Evolutionary conservation across 2,888 invertebrate species (phyloP).

Genomic region (Sesia bembeciformis): DNA sequence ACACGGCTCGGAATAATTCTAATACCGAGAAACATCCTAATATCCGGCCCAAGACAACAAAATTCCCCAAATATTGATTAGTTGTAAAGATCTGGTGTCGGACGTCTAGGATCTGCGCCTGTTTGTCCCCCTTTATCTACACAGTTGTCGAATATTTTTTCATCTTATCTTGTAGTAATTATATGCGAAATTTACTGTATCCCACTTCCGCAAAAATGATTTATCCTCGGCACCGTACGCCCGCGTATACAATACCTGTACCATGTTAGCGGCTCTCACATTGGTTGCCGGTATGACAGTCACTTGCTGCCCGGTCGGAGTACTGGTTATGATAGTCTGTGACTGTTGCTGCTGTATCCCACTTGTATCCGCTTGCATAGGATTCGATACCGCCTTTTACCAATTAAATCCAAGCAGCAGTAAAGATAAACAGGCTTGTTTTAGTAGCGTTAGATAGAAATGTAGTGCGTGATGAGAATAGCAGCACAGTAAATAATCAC

Average conservation of each 20-base stretch:
- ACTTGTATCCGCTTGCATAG: conserved; percentile 51
- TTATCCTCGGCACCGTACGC: conserved; percentile 48
- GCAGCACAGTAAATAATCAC: background rate
- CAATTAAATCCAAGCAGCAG: conserved; percentile 31
- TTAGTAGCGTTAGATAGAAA: background rate
- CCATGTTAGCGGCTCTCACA: conserved; percentile 47
- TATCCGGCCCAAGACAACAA: too few species aligned
- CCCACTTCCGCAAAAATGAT: too few species aligned
- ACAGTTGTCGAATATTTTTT: too few species aligned
- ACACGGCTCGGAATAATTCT: too few species aligned
- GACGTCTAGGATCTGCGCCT: too few species aligned
- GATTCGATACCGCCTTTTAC: conserved; percentile 61
- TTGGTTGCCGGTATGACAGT: conserved; percentile 84
- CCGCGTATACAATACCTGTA: conserved; percentile 65
- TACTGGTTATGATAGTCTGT: conserved; percentile 82
- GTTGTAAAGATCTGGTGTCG: too few species aligned
- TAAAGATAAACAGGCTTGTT: background rate
- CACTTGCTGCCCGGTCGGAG: conserved; percentile 85
- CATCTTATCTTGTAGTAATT: too few species aligned
- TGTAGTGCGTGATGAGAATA: background rate
- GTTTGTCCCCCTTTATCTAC: too few species aligned
- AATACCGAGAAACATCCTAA: too few species aligned
- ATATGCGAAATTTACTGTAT: too few species aligned
- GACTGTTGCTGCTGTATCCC: conserved; percentile 42
- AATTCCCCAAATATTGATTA: too few species aligned